These are phyloP conservation scores for Alloscopus bannaensis DNA, from an alignment of 2,888 invertebrate genomes.

Conservation along the genomic window DNA sequence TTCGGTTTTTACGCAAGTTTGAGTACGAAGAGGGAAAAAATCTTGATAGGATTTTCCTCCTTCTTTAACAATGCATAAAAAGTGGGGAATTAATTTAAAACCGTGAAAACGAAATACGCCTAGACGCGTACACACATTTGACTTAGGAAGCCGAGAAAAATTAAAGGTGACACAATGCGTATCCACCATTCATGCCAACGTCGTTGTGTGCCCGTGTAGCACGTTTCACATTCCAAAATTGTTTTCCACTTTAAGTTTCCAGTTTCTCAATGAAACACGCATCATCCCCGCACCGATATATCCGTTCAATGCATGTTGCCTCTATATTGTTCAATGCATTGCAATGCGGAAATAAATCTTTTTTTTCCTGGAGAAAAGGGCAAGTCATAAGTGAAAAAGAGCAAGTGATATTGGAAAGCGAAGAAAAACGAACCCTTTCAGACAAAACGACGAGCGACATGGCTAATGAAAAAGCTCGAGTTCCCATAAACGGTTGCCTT, in stretches of 20 bases:
- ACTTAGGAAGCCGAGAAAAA: too few relatives aligned
- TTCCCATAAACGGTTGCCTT: not conserved
- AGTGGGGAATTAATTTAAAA: conserved; percentile 27
- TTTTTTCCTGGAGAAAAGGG: conserved; percentile 52
- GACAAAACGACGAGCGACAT: conserved; percentile 17
- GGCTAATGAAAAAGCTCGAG: conserved; percentile 49
- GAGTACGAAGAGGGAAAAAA: not conserved
- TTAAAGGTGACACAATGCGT: too few relatives aligned
- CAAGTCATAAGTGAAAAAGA: conserved; percentile 51
- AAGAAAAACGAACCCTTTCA: conserved; percentile 23
- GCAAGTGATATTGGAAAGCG: conserved; percentile 11
- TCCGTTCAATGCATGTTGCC: too few relatives aligned
- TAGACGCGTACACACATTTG: not conserved
- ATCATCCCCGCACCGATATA: too few relatives aligned
- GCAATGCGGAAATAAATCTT: conserved; percentile 58
- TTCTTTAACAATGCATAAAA: conserved; percentile 49
- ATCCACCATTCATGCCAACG: too few relatives aligned
- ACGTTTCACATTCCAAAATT: too few relatives aligned
- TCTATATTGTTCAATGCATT: conserved; percentile 41
- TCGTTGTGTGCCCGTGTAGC: too few relatives aligned
- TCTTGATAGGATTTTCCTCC: too few relatives aligned
- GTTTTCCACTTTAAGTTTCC: conserved; percentile 14
- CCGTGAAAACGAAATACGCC: not conserved
- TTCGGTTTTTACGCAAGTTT: too few relatives aligned
- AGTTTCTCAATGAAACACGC: conserved; percentile 12